phyloP scores from a whole-genome alignment of 30 jellyfish, hydroid and myxozoan genomes.

The Hydractinia symbiolongicarpus region DNA sequence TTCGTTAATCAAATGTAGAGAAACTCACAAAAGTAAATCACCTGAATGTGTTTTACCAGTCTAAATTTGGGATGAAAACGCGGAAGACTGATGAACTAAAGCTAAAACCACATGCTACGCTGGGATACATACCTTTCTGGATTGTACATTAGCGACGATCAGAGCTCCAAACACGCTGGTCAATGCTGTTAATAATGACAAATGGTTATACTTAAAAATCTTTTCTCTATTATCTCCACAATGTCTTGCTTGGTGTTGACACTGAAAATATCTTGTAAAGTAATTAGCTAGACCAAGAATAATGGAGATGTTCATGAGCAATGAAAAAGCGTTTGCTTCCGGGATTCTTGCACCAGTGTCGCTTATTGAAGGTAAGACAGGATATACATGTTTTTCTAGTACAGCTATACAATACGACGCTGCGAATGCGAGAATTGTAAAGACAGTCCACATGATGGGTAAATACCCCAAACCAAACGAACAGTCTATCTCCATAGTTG shows the following conservation, averaged over 20 bases:
- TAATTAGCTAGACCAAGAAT: slow-evolving; percentile 38
- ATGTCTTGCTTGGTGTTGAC: slow-evolving; percentile 59
- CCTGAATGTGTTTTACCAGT: no score
- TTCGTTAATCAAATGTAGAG: no score
- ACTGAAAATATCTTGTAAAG: slow-evolving; percentile 63
- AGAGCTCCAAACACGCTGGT: slow-evolving; percentile 64
- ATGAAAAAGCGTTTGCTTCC: slow-evolving; percentile 57
- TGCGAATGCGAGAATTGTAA: slow-evolving; percentile 45
- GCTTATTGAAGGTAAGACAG: slow-evolving; percentile 75
- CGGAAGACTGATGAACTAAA: no score
- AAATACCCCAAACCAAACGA: slow-evolving; percentile 67
- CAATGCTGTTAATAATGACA: slow-evolving; percentile 46
- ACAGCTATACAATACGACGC: slow-evolving; percentile 59
- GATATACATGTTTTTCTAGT: slow-evolving; percentile 54
- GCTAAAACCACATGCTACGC: not conserved
- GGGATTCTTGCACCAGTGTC: slow-evolving; percentile 78
- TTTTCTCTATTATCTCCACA: slow-evolving; percentile 61
- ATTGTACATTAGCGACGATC: slow-evolving; percentile 62
- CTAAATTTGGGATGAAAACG: no score
- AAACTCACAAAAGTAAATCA: no score
- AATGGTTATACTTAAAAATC: slow-evolving; percentile 38
- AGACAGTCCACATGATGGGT: slow-evolving; percentile 67
- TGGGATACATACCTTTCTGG: slow-evolving; percentile 46
- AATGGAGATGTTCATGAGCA: slow-evolving; percentile 68
- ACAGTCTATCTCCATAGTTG: slow-evolving; percentile 28